Percentiles rank a stretch among this genome's conserved stretches.
phyloP scores from a whole-genome alignment of 2,797 vertebrate species.

The Eremophila alpestris region DNA sequence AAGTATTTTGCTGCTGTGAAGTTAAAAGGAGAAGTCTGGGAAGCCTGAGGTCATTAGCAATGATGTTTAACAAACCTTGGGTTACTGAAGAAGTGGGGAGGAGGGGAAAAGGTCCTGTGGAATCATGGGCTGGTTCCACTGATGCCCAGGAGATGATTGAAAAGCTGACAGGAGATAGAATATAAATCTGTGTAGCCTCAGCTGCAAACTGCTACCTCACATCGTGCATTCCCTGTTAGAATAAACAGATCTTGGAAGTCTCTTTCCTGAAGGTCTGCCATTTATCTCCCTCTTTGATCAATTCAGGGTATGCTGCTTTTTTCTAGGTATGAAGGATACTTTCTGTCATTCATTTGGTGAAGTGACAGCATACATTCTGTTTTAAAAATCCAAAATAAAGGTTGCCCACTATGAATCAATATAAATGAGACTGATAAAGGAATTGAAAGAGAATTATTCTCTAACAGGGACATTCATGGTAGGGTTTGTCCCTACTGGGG shows the following conservation, averaged over 20 bases:
- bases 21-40: background rate
- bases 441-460: background rate
- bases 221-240: background rate
- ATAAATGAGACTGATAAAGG: background rate
- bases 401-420: background rate
- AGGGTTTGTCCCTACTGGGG: background rate
- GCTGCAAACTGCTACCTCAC: background rate
- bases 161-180: conserved; percentile 3
- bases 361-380: background rate
- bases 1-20: background rate
- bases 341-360: background rate
- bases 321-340: background rate
- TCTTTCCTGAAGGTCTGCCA: background rate
- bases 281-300: conserved; percentile 5
- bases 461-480: background rate
- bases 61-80: background rate
- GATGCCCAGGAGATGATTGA: conserved; percentile 12
- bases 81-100: background rate
- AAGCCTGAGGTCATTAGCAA: background rate
- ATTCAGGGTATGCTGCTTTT: background rate
- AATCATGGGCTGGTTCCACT: background rate
- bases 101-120: background rate
- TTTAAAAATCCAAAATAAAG: background rate
- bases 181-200: background rate
- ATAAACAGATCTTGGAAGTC: background rate